Base-by-base conservation (phyloP, 2,797 vertebrate species). In the Enteromius unitaeniatus region DNA sequence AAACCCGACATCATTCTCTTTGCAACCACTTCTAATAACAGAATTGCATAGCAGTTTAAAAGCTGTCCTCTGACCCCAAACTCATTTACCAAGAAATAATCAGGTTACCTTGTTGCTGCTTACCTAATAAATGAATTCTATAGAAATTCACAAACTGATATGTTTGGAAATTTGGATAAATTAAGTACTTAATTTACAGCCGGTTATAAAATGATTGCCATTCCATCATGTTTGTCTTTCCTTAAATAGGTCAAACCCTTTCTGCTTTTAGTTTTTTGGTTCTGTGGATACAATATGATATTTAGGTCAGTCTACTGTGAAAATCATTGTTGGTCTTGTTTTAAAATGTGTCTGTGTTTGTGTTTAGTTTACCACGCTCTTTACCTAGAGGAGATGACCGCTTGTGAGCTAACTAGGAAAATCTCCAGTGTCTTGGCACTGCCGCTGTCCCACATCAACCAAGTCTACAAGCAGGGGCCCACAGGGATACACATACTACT, bases 311-410 rank as follows among this genome's bases (percentile, higher is more conserved):
- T 51, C 0, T 51, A 4, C 34, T 62, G 76, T 73, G 67, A 80
- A 98, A 96, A 92, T 98, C 98, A 91, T 92, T 98, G 26, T 53
- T 51, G n/a, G 26, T 17, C 10, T 42, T 62, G 26, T 79, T 65
- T 79, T 26, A 51, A 42, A 64, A 6, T 21, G 23, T 78, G 60
- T 83, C 23, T 77, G 15, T 7, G 37, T 65, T 1, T 76, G 17
- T 65, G 83, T 86, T 53, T 87, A 95, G 95, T 95, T 82, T 95
- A 95, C 87, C 94, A 93, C 7, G 94, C 95, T 51, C 86, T 95
- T 87, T 95, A 93, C 89, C 88, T 95, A 83, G 94, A 95, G 79
- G 93, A 95, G 69, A 89, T 93, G 85, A 95, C 94, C 0, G 88
- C 92, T 75, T 6, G 90, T 84, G 94, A 94, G 86, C 90, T 95